These are phyloP conservation scores for Coboldia fuscipes DNA, from an alignment of 1,140 invertebrate genomes.

Conservation along the genomic window DNA sequence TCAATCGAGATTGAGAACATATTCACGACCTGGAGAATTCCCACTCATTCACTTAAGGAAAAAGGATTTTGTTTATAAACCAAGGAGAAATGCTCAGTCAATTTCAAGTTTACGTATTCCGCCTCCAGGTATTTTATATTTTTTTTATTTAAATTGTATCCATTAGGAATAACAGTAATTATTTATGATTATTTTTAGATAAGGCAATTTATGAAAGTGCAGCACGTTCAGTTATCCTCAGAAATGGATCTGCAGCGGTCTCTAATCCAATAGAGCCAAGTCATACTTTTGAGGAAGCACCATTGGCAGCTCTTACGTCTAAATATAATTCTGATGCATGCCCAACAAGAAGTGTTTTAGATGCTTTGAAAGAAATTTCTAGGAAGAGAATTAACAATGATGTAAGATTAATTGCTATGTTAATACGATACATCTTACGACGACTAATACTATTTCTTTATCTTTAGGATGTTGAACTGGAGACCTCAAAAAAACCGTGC, in stretches of 20 bases:
- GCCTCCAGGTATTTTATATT: conserved; percentile 17
- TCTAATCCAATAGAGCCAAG: background rate
- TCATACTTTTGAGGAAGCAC: background rate
- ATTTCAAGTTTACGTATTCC: conserved; percentile 19
- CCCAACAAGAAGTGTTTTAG: conserved; percentile 23
- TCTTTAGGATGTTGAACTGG: background rate
- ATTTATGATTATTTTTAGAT: conserved; percentile 4
- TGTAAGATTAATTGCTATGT: conserved; percentile 11
- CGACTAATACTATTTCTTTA: background rate
- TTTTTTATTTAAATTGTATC: background rate
- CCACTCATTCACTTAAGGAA: conserved; percentile 15
- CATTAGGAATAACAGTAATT: background rate
- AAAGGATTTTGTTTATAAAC: conserved; percentile 12
- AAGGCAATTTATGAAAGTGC: conserved; percentile 9
- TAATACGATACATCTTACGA: background rate
- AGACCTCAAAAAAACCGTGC: background rate
- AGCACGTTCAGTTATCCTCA: conserved; percentile 13
- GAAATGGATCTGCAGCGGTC: conserved; percentile 13
- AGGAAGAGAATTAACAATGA: conserved; percentile 24
- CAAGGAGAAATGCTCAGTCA: conserved; percentile 8
- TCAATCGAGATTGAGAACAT: conserved; percentile 14
- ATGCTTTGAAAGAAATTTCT: conserved; percentile 26
- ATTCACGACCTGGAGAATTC: conserved; percentile 16
- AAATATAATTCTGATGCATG: conserved; percentile 9
- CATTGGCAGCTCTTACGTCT: background rate